These are phyloP conservation scores for Malacoraja senta DNA, from an alignment of 2,797 vertebrate genomes.

Conservation along the genomic window DNA sequence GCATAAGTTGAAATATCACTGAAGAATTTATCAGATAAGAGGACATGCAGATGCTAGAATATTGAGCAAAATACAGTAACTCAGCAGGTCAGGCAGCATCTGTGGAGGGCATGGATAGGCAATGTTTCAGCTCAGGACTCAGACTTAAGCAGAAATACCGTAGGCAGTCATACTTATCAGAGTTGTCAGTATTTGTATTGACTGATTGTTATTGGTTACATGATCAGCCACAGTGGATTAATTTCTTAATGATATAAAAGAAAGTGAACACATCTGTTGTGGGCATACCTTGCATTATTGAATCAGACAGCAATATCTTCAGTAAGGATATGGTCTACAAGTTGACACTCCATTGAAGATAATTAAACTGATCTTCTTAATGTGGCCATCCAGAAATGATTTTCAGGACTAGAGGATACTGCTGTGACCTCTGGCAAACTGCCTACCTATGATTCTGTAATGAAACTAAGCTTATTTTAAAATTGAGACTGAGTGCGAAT, in stretches of 20 bases:
- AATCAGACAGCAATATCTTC: neutral
- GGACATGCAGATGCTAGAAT: too few species aligned
- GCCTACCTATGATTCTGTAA: neutral
- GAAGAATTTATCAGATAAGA: neutral
- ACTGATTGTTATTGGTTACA: neutral
- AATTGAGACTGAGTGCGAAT: neutral
- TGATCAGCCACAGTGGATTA: neutral
- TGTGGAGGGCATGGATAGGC: too few species aligned
- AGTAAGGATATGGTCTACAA: neutral
- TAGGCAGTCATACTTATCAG: neutral
- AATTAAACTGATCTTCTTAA: neutral
- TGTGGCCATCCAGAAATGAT: neutral
- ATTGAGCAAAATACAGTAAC: too few species aligned
- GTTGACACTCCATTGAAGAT: neutral
- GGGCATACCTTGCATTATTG: neutral
- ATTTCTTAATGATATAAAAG: neutral
- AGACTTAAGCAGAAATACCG: too few species aligned
- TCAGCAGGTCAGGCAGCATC: too few species aligned
- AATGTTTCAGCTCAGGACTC: too few species aligned
- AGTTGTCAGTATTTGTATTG: neutral
- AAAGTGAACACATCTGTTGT: neutral
- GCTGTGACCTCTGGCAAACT: neutral
- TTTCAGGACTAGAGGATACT: neutral
- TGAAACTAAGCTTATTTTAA: neutral
- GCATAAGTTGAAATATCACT: neutral